These are phyloP conservation scores for Protomyctophum bolini DNA, from an alignment of 2,113 vertebrate species.

Conservation along the genomic window DNA sequence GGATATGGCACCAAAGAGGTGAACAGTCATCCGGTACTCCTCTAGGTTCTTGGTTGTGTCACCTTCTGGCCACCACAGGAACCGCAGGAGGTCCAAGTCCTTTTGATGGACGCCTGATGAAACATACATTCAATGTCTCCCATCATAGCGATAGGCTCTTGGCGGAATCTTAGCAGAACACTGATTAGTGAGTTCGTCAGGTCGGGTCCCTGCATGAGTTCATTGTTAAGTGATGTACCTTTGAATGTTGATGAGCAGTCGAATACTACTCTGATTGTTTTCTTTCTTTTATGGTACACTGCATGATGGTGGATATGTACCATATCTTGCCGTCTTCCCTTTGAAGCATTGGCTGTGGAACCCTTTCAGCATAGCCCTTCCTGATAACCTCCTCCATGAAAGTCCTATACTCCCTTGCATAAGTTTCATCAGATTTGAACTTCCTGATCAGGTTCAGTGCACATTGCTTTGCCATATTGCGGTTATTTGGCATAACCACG, in stretches of 20 bases:
- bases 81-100: not conserved
- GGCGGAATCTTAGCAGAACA: no score
- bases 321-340: not conserved
- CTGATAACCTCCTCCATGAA: not conserved
- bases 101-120: no score
- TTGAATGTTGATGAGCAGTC: not conserved
- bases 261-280: no score
- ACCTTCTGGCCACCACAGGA: conserved; percentile 12
- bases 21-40: not conserved
- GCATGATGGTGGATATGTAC: not conserved
- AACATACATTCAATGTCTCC: no score
- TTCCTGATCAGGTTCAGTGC: not conserved
- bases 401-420: not conserved
- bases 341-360: not conserved
- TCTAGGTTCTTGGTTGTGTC: not conserved
- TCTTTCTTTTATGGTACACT: no score
- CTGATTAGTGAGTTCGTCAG: not conserved
- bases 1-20: no score
- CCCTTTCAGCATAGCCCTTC: not conserved
- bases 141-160: no score
- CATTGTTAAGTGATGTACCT: not conserved
- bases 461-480: not conserved
- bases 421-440: not conserved
- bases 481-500: not conserved
- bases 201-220: conserved; percentile 1